These are phyloP conservation scores for Mustelus asterias DNA, from an alignment of 2,113 vertebrate genomes.

Conservation along the genomic window DNA sequence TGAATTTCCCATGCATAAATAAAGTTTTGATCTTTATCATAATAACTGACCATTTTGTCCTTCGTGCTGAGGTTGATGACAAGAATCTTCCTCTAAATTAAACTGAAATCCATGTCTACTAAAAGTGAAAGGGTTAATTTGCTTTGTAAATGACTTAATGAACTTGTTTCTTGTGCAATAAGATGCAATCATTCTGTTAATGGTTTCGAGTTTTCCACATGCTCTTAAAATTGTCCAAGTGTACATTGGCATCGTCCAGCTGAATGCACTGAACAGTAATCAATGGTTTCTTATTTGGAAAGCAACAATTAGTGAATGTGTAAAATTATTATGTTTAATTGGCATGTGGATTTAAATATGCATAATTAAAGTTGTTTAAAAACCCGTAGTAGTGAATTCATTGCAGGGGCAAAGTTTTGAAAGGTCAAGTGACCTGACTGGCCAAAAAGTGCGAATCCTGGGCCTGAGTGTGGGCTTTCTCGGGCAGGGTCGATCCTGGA, in stretches of 20 bases:
- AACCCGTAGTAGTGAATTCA: no score
- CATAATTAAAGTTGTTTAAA: background rate
- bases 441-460: no score
- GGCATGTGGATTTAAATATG: background rate
- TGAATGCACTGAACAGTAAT: background rate
- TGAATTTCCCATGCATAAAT: background rate
- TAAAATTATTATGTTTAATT: background rate
- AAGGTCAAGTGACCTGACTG: no score
- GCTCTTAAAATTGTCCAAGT: background rate
- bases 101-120: background rate
- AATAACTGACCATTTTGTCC: background rate
- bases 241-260: background rate
- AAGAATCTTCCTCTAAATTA: background rate
- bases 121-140: background rate
- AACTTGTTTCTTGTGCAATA: background rate
- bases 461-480: no score
- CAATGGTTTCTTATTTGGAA: slow-evolving; percentile 1
- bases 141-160: background rate
- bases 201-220: background rate
- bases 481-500: no score
- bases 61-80: background rate
- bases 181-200: background rate
- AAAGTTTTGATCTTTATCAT: background rate
- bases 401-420: no score
- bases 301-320: background rate